Percentiles rank a stretch among this genome's conserved stretches.
These are phyloP conservation scores for Poecilobothrus nobilitatus DNA, from an alignment of 2,888 invertebrate genomes.

Conservation along the genomic window DNA sequence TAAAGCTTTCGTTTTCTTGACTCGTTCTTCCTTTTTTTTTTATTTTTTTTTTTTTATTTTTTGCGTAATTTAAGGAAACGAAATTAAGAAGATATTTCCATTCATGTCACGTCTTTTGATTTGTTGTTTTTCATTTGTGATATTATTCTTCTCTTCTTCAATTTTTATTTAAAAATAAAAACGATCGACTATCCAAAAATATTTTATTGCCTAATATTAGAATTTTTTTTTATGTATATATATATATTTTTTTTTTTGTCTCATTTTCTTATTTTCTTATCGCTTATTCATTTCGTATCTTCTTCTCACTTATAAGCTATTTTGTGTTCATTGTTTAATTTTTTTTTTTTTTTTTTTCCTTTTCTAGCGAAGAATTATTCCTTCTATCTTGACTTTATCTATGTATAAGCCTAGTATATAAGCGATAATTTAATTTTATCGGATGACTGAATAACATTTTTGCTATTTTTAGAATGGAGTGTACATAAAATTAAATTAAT, in stretches of 20 bases:
- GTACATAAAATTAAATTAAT: neutral
- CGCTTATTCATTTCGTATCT: too few species aligned
- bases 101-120: slow-evolving; percentile 2
- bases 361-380: neutral
- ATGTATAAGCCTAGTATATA: neutral
- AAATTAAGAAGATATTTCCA: neutral
- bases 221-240: neutral
- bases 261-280: too few species aligned
- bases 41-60: too few species aligned
- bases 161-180: too few species aligned
- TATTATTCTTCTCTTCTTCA: neutral
- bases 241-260: neutral
- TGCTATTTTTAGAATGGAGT: neutral
- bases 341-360: neutral
- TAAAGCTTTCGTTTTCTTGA: too few species aligned
- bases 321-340: too few species aligned
- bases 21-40: neutral
- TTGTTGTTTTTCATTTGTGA: neutral
- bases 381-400: too few species aligned
- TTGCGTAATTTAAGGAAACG: neutral
- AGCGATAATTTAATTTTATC: neutral
- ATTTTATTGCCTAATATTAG: neutral
- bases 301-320: neutral
- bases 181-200: neutral
- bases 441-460: neutral